Evolutionary conservation across 2,797 vertebrate genomes (phyloP), one percentile per base, ranked within the genome.

Genomic region (Pipistrellus pipistrellus): DNA sequence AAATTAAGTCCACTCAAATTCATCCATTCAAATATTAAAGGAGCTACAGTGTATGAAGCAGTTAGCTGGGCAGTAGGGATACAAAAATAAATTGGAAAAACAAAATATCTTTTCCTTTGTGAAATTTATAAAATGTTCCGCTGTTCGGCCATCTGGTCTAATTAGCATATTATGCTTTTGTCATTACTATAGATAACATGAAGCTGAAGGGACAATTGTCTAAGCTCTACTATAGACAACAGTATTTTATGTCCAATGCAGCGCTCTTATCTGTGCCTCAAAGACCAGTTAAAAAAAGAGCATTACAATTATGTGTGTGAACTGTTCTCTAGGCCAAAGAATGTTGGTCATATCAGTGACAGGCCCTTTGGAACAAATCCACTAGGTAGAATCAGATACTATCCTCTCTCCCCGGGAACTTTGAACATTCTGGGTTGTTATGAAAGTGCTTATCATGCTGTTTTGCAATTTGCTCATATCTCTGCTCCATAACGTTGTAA

Each of bases 1-100:
- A 84, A 88, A 59, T 93, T 51, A 77, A 84, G 38, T 59, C 27
- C 15, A 44, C 66, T 92, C 66, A 85, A 38, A 78, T 18, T 80
- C 55, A 25, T 44, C 77, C 25, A 32, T 53, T 82, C 30, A 62
- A 21, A 88, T 21, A 46, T 51, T 35, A 57, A 57, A 48, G 53
- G 78, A 44, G 27, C 27, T 41, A 32, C 13, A 73, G 48, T 30
- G 3, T 48, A 57, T 72, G 38, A 77, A 23, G 38, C 27, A 77
- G 14, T 82, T 38, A 75, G 32, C 18, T 51, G 11, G 94, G 75
- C 5, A 41, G 13, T 18, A 20, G 38, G 13, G 30, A 48, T 46
- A 30, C 23, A 93, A 71, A 85, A 14, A 27, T 82, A 83, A 86
- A 71, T 44, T 25, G 85, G 69, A 85, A 46, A 35, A 82, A 30